These are phyloP conservation scores for Hystrix cristata DNA, from an alignment of 2,113 vertebrate genomes.

Conservation along the genomic window DNA sequence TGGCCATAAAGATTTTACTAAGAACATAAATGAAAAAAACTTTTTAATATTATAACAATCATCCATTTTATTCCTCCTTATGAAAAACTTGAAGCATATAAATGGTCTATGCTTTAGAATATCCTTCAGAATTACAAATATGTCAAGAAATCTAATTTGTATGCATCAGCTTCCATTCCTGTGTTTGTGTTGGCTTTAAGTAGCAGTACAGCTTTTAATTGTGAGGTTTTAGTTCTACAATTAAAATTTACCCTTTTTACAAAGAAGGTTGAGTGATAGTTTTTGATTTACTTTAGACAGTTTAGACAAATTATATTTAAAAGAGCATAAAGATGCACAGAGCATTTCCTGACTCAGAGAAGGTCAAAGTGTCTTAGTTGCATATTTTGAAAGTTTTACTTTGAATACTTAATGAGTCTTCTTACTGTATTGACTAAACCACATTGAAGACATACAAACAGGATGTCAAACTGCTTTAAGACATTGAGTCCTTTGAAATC, in stretches of 20 bases:
- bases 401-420: slow-evolving; percentile 89
- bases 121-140: slow-evolving; percentile 82
- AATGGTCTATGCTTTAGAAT: slow-evolving; percentile 75
- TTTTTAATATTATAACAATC: slow-evolving; percentile 76
- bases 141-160: slow-evolving; percentile 91
- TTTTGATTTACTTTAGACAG: slow-evolving; percentile 97
- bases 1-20: slow-evolving; percentile 80
- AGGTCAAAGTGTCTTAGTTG: slow-evolving; percentile 87
- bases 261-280: slow-evolving; percentile 93
- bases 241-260: slow-evolving; percentile 97
- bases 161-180: slow-evolving; percentile 90
- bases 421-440: slow-evolving; percentile 80
- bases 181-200: slow-evolving; percentile 94
- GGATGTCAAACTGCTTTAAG: slow-evolving; percentile 77
- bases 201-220: slow-evolving; percentile 96
- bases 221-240: slow-evolving; percentile 98
- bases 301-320: slow-evolving; percentile 96
- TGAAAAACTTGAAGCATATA: slow-evolving; percentile 79
- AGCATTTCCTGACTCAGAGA: slow-evolving; percentile 93
- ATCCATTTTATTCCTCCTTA: slow-evolving; percentile 65
- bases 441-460: slow-evolving; percentile 80
- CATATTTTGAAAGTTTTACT: slow-evolving; percentile 88
- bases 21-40: slow-evolving; percentile 70
- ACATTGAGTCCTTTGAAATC: slow-evolving; percentile 79
- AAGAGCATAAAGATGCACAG: slow-evolving; percentile 94